phyloP scores from a whole-genome alignment of 2,797 vertebrate genomes.

The Melanotaenia parkinsoni region DNA sequence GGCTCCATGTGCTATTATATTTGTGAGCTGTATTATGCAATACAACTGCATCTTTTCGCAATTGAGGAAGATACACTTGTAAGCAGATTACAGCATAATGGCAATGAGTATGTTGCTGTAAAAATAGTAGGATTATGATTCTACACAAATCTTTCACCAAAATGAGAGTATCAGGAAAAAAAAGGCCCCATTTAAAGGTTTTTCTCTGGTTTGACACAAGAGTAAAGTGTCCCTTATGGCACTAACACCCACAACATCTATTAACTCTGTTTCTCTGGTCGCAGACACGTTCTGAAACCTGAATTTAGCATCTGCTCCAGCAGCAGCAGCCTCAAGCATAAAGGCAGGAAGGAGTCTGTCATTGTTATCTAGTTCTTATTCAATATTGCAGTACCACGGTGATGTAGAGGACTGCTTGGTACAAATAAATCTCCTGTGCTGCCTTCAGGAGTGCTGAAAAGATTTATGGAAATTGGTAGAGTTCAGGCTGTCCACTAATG shows the following conservation, averaged over 20 bases:
- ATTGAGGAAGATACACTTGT: slow-evolving; percentile 39
- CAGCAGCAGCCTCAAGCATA: slow-evolving; percentile 9
- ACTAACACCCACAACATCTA: slow-evolving; percentile 16
- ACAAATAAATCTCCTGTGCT: slow-evolving; percentile 58
- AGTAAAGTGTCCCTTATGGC: slow-evolving; percentile 15
- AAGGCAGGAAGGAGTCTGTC: slow-evolving; percentile 35
- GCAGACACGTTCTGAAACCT: slow-evolving; percentile 8
- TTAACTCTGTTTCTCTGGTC: slow-evolving; percentile 14
- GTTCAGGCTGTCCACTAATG: slow-evolving; percentile 70
- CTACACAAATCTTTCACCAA: slow-evolving; percentile 32
- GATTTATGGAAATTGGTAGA: slow-evolving; percentile 74
- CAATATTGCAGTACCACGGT: slow-evolving; percentile 45
- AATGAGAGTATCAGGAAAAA: slow-evolving; percentile 20
- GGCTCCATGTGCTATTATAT: slow-evolving; percentile 19
- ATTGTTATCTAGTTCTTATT: slow-evolving; percentile 46
- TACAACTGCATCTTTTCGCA: slow-evolving; percentile 16
- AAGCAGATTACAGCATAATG: slow-evolving; percentile 61
- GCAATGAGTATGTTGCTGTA: slow-evolving; percentile 35
- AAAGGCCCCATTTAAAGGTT: neutral
- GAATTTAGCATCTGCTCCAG: slow-evolving; percentile 32
- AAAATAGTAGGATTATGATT: slow-evolving; percentile 59
- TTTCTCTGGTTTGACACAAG: slow-evolving; percentile 8
- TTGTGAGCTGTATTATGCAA: slow-evolving; percentile 41
- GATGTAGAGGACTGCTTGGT: slow-evolving; percentile 34
- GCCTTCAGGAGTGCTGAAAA: slow-evolving; percentile 55